Base-by-base conservation (phyloP, 2,797 vertebrate genomes). In the Sarcophilus harrisii region DNA sequence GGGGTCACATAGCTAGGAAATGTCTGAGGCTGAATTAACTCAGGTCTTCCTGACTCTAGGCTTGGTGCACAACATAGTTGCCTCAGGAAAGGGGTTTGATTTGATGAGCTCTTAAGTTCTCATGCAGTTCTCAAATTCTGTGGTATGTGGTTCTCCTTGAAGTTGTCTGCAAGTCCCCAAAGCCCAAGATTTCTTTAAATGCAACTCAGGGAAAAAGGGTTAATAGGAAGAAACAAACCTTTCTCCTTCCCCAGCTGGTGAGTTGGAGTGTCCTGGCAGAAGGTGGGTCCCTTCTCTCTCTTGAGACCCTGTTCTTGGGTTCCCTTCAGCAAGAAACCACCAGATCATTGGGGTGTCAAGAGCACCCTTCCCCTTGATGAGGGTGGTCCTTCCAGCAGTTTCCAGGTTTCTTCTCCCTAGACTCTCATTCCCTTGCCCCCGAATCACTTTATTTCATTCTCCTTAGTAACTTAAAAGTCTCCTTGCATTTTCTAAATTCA, bases 231-330 rank as follows among this genome's bases (percentile, higher is more conserved):
- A 90, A 49, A 55, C 1, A 18, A 91, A 52, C 52, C 29, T 91
- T 94, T 24, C 30, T 87, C 55, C 54, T 58, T 30, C 3, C 28
- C 58, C 91, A 62, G 54, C 9, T 27, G 91, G 28, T 54, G 94
- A 95, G 27, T 5, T 81, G 52, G 55, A 57, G 62, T 52, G 29
- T n/a, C 45, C 27, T 38, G 4, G 30, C 66, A 91, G 58, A 28
- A 32, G 5, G 21, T 4, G 49, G 16, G 2, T 45, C 57, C 21
- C 4, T 73, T 95, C 12, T 94, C 45, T 58, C 49, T 93, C 94
- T 1, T 32, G 92, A 57, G n/a, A 52, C 55, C 93, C 95, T 96
- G 97, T 97, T 97, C 97, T 97, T 98, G 96, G 95, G 38, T 30
- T 97, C 60, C 94, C 90, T 90, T 89, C 0, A 60, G 27, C 90